Evolutionary conservation across 2,888 invertebrate species (phyloP).

Genomic region (Lutraria lutraria): DNA sequence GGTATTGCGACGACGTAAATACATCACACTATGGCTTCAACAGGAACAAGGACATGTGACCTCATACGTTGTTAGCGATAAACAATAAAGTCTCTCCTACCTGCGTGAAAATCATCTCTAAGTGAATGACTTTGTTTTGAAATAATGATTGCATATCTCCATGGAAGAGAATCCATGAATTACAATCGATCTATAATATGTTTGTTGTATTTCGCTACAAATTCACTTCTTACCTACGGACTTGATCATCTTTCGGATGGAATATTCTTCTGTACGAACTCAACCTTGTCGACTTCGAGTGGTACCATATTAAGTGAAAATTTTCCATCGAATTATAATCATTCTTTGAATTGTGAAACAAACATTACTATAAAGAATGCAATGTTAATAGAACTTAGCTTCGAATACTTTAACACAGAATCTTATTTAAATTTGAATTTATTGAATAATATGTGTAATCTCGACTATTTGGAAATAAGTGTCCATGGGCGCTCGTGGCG

Average conservation of each 20-base stretch:
- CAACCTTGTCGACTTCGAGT: constrained; percentile 66
- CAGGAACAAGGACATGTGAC: not conserved
- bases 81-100: not conserved
- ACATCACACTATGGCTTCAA: not conserved
- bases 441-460: constrained; percentile 65
- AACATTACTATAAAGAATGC: constrained; percentile 57
- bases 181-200: not conserved
- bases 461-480: constrained; percentile 75
- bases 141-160: constrained; percentile 33
- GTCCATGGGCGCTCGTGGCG: constrained; percentile 47
- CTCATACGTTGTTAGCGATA: not conserved
- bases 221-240: not conserved
- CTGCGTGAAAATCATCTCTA: not conserved
- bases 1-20: not conserved
- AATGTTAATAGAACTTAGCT: constrained; percentile 67
- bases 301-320: constrained; percentile 89
- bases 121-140: not conserved
- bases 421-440: constrained; percentile 58
- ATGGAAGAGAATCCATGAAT: constrained; percentile 9
- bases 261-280: constrained; percentile 63
- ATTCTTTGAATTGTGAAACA: constrained; percentile 69
- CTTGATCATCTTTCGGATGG: not conserved
- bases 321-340: constrained; percentile 87
- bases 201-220: constrained; percentile 13
- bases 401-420: constrained; percentile 73